Conservation (phyloP, 2,888 invertebrate species). For the Agonopterix alstromeriana region DNA sequence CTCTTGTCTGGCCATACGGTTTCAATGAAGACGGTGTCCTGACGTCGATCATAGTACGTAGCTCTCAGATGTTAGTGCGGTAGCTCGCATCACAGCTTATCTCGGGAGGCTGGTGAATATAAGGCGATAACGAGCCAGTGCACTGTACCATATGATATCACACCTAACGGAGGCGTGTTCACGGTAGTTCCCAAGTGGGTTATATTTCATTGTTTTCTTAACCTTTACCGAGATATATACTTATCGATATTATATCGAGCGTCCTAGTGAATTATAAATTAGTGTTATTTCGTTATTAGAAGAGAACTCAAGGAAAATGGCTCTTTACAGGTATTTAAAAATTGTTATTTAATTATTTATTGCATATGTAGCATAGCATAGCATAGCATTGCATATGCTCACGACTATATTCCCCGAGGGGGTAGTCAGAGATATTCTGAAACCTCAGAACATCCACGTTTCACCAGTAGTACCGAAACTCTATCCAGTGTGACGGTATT, state of each 20-base stretch:
- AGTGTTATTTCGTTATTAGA: slow-evolving; percentile 29
- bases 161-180: slow-evolving; percentile 62
- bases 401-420: too few species aligned
- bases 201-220: slow-evolving; percentile 32
- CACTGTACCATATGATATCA: slow-evolving; percentile 64
- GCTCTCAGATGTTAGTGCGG: slow-evolving; percentile 71
- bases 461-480: too few species aligned
- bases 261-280: slow-evolving; percentile 23
- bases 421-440: too few species aligned
- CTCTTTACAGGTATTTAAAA: slow-evolving; percentile 55
- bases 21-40: slow-evolving; percentile 45
- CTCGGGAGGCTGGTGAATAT: slow-evolving; percentile 56
- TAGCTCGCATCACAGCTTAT: slow-evolving; percentile 61
- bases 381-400: too few species aligned
- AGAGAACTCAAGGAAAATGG: slow-evolving; percentile 49
- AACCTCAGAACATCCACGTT: too few species aligned
- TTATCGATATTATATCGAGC: slow-evolving; percentile 20
- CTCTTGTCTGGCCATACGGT: slow-evolving; percentile 58
- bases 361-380: too few species aligned
- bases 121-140: slow-evolving; percentile 60
- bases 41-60: slow-evolving; percentile 77
- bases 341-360: not conserved
- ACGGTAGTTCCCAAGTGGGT: slow-evolving; percentile 33
- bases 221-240: slow-evolving; percentile 34
- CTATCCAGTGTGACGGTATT: too few species aligned